Evolutionary conservation across 37 sponge, comb jelly and placozoan species (phyloP).

Genomic region (Axinella damicornis): DNA sequence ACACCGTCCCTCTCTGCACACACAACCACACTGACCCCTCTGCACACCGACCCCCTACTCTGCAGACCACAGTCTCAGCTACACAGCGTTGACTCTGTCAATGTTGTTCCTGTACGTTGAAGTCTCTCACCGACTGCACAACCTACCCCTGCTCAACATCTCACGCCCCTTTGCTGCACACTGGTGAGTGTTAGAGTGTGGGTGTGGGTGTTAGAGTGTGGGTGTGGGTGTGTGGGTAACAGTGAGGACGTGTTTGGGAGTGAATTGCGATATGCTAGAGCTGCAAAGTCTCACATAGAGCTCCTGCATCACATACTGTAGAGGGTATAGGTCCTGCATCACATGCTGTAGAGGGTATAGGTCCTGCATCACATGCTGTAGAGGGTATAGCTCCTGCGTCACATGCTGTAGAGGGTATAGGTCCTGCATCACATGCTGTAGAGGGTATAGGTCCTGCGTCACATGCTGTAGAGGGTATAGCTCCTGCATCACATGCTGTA

Average conservation of each 20-base stretch:
- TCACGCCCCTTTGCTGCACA: conserved; percentile 75
- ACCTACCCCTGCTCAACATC: conserved; percentile 32
- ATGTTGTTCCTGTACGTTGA: conserved; percentile 66
- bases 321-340: too few relatives aligned
- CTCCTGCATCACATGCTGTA: too few relatives aligned
- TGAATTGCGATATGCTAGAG: not conserved
- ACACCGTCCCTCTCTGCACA: too few relatives aligned
- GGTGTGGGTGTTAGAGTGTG: not conserved
- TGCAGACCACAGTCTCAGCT: conserved; percentile 44
- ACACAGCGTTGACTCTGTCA: conserved; percentile 35
- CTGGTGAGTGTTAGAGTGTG: conserved; percentile 32
- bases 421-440: too few relatives aligned
- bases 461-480: too few relatives aligned
- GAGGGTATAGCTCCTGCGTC: too few relatives aligned
- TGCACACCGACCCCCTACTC: not conserved
- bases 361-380: too few relatives aligned
- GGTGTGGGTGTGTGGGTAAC: not conserved
- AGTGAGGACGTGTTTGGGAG: not conserved
- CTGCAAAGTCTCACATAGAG: too few relatives aligned
- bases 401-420: too few relatives aligned
- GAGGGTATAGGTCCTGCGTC: too few relatives aligned
- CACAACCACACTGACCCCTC: conserved; percentile 2
- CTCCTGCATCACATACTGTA: too few relatives aligned
- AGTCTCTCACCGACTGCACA: conserved; percentile 33
- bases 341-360: too few relatives aligned